phyloP scores from a whole-genome alignment of 2,797 vertebrate species.

The Pyrocephalus nanus region DNA sequence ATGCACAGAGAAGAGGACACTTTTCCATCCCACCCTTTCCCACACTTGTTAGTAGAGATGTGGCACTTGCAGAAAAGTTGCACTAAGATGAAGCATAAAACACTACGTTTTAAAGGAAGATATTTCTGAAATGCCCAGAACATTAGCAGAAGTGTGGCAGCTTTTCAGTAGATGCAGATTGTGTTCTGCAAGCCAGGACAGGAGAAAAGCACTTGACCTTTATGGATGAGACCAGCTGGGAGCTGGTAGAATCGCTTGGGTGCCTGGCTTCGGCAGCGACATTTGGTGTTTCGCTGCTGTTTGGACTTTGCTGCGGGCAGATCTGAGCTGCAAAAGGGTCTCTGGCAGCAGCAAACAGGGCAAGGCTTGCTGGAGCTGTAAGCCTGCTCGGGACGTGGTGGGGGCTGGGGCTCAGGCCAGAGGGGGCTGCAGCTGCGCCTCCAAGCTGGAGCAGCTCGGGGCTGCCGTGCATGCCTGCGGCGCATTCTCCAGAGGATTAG shows the following conservation, averaged over 20 bases:
- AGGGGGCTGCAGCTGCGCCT: fast-evolving
- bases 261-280: not conserved
- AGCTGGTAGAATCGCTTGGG: not conserved
- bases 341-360: fast-evolving
- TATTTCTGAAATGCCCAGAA: not conserved
- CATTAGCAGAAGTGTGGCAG: not conserved
- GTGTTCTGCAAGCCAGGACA: not conserved
- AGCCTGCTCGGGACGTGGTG: too few species aligned
- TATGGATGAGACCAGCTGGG: not conserved
- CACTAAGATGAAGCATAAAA: not conserved
- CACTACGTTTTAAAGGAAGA: not conserved
- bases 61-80: not conserved
- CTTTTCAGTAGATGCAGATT: not conserved
- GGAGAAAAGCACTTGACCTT: not conserved
- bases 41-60: not conserved
- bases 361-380: not conserved
- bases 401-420: not conserved
- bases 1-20: not conserved
- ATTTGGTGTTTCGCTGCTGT: fast-evolving
- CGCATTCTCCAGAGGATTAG: not conserved
- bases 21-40: not conserved
- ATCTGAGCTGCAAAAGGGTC: not conserved
- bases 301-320: not conserved
- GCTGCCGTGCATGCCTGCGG: fast-evolving
- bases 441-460: fast-evolving